Evolutionary conservation across 53 echinoderm and acorn worm genomes (phyloP).

Genomic region (Henricia sp.): DNA sequence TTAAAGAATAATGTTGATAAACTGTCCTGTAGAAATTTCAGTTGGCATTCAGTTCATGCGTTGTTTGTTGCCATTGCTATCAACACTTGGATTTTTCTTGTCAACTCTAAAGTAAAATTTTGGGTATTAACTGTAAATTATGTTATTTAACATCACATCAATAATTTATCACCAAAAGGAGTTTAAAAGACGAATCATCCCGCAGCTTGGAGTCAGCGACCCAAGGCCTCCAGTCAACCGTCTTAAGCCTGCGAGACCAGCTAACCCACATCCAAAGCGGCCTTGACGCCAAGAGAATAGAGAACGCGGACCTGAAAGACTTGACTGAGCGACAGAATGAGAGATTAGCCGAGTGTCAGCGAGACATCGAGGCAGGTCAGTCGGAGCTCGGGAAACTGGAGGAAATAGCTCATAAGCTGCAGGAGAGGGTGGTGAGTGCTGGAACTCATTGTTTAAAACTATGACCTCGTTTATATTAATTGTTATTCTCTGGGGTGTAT

Average conservation of each 20-base stretch:
- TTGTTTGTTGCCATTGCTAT: too few relatives aligned
- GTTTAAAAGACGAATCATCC: conserved; percentile 12
- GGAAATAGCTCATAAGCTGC: conserved; percentile 52
- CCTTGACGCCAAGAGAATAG: conserved; percentile 62
- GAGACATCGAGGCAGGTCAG: conserved; percentile 81
- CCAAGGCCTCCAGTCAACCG: conserved; percentile 45
- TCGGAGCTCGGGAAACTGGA: conserved; percentile 69
- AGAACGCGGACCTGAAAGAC: conserved; percentile 81
- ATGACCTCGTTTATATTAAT: too few relatives aligned
- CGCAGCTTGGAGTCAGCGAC: background rate
- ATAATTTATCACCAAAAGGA: too few relatives aligned
- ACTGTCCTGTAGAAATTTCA: too few relatives aligned
- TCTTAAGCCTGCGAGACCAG: conserved; percentile 53
- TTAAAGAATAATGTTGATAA: too few relatives aligned
- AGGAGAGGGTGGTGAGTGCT: conserved; percentile 42
- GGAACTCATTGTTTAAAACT: too few relatives aligned
- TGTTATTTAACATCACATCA: too few relatives aligned
- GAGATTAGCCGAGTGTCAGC: conserved; percentile 70
- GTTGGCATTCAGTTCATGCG: too few relatives aligned
- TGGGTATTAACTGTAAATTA: too few relatives aligned
- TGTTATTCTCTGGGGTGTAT: too few relatives aligned
- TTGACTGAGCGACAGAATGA: conserved; percentile 78
- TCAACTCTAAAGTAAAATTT: too few relatives aligned
- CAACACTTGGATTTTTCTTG: too few relatives aligned
- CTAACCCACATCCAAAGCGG: conserved; percentile 62